Evolutionary conservation across 2,797 vertebrate species (phyloP), one percentile per base, ranked within the genome.

Genomic region (Rhinella marina): DNA sequence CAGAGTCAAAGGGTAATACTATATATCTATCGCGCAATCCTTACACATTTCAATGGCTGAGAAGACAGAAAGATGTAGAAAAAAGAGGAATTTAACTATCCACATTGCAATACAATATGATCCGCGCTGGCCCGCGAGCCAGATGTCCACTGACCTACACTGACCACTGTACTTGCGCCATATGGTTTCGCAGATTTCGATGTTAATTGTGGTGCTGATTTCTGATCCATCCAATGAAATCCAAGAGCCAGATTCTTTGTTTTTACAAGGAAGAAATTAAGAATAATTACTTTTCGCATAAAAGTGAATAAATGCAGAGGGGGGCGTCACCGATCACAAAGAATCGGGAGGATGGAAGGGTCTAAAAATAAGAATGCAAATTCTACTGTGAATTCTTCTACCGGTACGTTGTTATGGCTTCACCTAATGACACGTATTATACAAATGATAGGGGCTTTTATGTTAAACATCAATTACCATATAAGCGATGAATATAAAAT

Each of bases 391-490:
- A 14, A 56, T 61, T 73, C 12, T 25, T 70, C 41, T 0, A 27
- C 52, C 25, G 52, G 54, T 86, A 62, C 59, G 59, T 86, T 80
- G 81, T 84, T 80, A 62, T 25, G 57, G 66, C 59, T 76, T 70
- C 81, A 68, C 88, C 70, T 82, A 82, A 77, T 86, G 88, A 82
- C 85, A 86, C 16, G 84, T 70, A 86, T 89, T 89, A 82, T 83
- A 78, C 81, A 89, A 72, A 80, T 83, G 70, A 77, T 89, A 89
- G 73, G 85, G 86, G 80, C 70, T 86, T 88, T 89, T 83, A 86
- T 89, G 88, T 89, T 83, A 79, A 89, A 89, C 85, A 89, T 89
- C 88, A 89, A 87, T 89, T 89, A 89, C n/a, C n/a, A 48, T 89
- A 54, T 84, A 86, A 78, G 73, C 88, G 73, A 32, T 80, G 81